Percentiles rank a stretch among this genome's conserved stretches.
phyloP scores from a whole-genome alignment of 2,888 invertebrate genomes.

The Idaea biselata region DNA sequence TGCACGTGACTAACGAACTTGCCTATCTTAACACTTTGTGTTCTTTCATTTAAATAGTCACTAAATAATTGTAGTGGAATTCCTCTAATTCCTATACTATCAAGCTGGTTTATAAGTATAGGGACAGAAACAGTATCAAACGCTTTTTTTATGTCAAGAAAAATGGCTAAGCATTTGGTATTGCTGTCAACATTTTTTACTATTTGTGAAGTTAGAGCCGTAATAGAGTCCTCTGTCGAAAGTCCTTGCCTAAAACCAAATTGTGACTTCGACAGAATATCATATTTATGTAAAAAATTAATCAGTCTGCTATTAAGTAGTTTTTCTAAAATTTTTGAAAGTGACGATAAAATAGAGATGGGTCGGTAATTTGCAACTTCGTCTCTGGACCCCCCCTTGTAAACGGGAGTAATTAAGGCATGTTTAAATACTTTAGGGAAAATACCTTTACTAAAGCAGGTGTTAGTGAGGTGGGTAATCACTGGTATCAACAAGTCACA shows the following conservation, averaged over 20 bases:
- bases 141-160: neutral
- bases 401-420: neutral
- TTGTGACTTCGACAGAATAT: neutral
- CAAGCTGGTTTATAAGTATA: neutral
- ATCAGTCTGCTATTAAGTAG: neutral
- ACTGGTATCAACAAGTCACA: neutral
- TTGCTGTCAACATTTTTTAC: neutral
- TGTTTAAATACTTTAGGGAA: neutral
- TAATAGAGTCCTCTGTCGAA: neutral
- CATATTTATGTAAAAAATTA: neutral
- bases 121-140: slow-evolving; percentile 4
- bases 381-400: neutral
- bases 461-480: neutral
- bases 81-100: slow-evolving; percentile 3
- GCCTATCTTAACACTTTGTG: slow-evolving; percentile 9
- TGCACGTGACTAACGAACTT: slow-evolving; percentile 2
- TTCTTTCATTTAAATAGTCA: slow-evolving; percentile 5
- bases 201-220: neutral
- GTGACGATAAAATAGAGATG: no score
- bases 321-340: neutral
- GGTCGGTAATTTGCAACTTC: neutral
- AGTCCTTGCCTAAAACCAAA: neutral
- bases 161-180: neutral
- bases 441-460: neutral
- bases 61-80: slow-evolving; percentile 3